Evolutionary conservation across 2,113 vertebrate species (phyloP), one percentile per base, ranked within the genome.

Genomic region (Physeter macrocephalus): DNA sequence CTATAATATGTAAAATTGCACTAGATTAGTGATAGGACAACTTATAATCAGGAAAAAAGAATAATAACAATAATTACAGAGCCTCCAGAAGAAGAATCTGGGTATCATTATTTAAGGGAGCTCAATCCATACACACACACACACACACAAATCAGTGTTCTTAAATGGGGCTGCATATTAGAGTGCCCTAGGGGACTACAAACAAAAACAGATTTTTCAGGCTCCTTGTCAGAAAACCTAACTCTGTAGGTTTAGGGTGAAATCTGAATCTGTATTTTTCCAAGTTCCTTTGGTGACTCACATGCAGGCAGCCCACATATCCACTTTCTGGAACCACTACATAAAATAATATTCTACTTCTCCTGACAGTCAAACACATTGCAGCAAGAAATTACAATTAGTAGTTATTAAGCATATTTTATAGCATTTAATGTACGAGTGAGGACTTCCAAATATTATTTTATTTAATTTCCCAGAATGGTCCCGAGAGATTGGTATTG

Each of bases 341-440:
- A 12, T 75, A 78, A 93, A 89, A 93, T 86, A 78, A 88, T 29
- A 85, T 71, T 90, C 67, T 91, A 52, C 71, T 92, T 75, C 36
- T 91, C 34, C 21, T 52, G 31, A 84, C 34, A 64, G 2, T 31
- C 43, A 93, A 88, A 80, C 57, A 31, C n/a, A 21, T 72, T 84
- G 8, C 29, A 84, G 54, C 14, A 95, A 94, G 18, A 82, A 8
- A 85, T 29, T 41, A 72, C 1, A 81, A n/a, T 77, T 31, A 93
- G 27, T 87, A 74, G 34, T 71, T 74, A 52, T 34, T 80, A 91
- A 72, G 52, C 52, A 61, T 94, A 88, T 94, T 59, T 95, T 54
- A 67, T 77, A 96, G 46, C 8, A 82, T 67, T 86, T 49, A 92
- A 77, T 72, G 49, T 82, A 5, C 67, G 1, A 71, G 8, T 49